These are phyloP conservation scores for Brachypteracias leptosomus DNA, from an alignment of 2,113 vertebrate species.

Conservation along the genomic window DNA sequence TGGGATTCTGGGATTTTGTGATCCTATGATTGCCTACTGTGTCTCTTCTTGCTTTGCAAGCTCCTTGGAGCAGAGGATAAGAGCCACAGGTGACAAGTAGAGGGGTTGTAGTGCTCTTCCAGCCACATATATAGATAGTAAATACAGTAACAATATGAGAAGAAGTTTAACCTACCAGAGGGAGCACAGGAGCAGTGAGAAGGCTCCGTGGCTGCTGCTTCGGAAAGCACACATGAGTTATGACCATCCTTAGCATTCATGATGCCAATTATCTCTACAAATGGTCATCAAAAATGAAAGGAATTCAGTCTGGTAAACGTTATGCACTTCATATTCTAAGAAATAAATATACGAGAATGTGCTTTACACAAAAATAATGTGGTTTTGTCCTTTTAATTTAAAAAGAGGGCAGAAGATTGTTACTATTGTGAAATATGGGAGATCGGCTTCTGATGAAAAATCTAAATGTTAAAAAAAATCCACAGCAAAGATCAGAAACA, in stretches of 20 bases:
- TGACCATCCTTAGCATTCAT: neutral
- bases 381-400: constrained; percentile 3
- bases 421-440: constrained; percentile 50
- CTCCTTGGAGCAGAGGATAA: neutral
- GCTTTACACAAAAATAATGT: neutral
- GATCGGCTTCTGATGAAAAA: constrained; percentile 54
- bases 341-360: neutral
- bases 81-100: neutral
- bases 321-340: neutral
- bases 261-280: neutral
- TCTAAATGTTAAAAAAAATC: constrained; percentile 58
- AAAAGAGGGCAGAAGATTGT: neutral
- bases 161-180: neutral
- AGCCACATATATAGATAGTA: neutral
- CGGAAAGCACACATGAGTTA: neutral
- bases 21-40: neutral
- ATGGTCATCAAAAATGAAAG: neutral
- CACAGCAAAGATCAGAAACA: constrained; percentile 73
- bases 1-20: neutral
- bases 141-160: neutral
- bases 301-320: neutral
- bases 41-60: neutral
- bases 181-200: neutral
- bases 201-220: neutral
- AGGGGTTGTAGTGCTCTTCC: rapidly evolving